Conservation (phyloP, 2,113 vertebrate genomes). For the Naja naja region DNA sequence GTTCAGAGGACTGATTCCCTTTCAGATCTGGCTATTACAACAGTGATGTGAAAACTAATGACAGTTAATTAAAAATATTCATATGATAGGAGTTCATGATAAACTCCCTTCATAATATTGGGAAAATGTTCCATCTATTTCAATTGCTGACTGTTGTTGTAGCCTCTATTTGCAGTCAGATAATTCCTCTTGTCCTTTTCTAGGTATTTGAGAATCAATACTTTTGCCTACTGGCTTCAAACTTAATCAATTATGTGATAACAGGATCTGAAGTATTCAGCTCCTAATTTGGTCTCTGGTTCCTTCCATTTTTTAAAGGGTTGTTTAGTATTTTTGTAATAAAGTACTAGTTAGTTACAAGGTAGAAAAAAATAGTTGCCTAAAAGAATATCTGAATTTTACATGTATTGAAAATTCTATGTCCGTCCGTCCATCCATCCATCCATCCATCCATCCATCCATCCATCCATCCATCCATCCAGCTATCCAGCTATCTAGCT, state of each 20-base stretch:
- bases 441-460: too few relatives aligned
- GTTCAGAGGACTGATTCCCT: not conserved
- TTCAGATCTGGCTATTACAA: not conserved
- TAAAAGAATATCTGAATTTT: not conserved
- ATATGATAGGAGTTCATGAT: not conserved
- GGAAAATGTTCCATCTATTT: not conserved
- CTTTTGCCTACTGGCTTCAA: not conserved
- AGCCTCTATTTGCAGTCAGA: not conserved
- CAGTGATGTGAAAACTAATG: not conserved
- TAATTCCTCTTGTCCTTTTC: not conserved
- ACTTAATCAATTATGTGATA: not conserved
- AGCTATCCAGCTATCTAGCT: too few relatives aligned
- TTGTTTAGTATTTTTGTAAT: not conserved
- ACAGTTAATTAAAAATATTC: not conserved
- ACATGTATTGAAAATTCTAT: not conserved
- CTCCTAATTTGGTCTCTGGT: not conserved
- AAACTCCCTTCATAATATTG: not conserved
- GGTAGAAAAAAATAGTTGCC: not conserved
- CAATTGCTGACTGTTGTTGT: not conserved
- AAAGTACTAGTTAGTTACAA: not conserved
- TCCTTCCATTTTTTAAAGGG: not conserved
- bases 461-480: not conserved
- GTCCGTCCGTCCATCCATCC: too few relatives aligned
- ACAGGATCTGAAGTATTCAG: slow-evolving; percentile 6
- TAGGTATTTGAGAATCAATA: not conserved